Evolutionary conservation across 2,888 invertebrate species (phyloP).

Genomic region (Latheticus oryzae): DNA sequence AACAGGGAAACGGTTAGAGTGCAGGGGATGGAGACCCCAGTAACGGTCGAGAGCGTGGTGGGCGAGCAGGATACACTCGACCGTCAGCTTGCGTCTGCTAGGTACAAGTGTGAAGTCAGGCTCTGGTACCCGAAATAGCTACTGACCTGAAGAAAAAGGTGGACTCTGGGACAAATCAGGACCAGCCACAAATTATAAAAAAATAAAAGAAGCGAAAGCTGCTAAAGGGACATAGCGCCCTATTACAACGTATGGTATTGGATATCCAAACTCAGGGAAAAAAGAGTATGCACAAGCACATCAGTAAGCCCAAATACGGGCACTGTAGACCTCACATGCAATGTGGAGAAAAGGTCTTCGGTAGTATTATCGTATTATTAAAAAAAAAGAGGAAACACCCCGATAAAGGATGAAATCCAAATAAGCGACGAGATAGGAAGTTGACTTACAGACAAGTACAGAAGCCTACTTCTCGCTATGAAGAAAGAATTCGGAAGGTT

Average conservation of each 20-base stretch:
- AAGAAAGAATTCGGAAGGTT: background rate
- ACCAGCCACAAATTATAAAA: background rate
- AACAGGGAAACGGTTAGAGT: conserved; percentile 1
- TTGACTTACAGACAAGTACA: background rate
- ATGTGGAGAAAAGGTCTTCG: background rate
- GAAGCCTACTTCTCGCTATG: background rate
- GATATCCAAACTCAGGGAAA: background rate
- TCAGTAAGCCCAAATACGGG: background rate
- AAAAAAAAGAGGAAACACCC: background rate
- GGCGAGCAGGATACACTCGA: background rate
- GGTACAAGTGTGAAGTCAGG: background rate
- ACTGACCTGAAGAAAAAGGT: background rate
- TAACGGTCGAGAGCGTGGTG: conserved; percentile 2
- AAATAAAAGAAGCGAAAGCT: no score
- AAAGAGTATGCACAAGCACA: conserved; percentile 1
- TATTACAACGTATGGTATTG: background rate
- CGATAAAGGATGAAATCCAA: background rate
- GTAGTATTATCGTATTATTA: background rate
- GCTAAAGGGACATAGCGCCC: background rate
- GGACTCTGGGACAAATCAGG: background rate
- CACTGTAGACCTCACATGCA: background rate
- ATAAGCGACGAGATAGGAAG: background rate
- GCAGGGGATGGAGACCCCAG: conserved; percentile 13
- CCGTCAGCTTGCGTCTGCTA: conserved; percentile 1
- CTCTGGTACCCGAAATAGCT: background rate